Base-by-base conservation (phyloP, 2,888 invertebrate genomes). In the Limnephilus rhombicus region DNA sequence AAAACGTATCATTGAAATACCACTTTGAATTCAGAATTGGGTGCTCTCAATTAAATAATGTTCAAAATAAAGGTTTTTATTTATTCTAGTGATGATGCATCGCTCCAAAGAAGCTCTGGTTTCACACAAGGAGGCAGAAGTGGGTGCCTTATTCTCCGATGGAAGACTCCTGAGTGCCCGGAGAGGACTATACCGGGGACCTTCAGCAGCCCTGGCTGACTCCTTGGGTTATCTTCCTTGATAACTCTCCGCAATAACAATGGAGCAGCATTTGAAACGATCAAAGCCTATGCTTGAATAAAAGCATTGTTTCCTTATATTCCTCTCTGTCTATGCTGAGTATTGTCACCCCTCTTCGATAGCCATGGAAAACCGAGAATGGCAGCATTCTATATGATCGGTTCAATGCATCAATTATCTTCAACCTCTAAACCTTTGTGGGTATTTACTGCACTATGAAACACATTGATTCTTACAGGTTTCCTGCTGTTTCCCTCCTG, bases 111-210 rank as follows among this genome's bases (percentile, higher is more conserved):
- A 93, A 88, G 92, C 92, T 1, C 80, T 93, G 49, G 18, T 93
- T 31, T 85, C 88, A 4, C 93, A 93, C 68, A 98, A 98, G 95
- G 98, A 98, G 3, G 98, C 98, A 0, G 98, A 98, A 95, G 98
- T 98, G 94, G 98, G 98, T 0, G 98, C 98, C 0, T 95, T 98
- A 49, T 98, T 98, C 95, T 98, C 98, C 0, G 98, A 98, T 94
- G 97, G 97, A 85, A 97, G 97, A 80, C 96, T 97, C 0, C 80
- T 93, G 45, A 93, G 93, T 83, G 93, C 93, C 18, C 90, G 91
- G 29, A 87, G 92, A 53, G 93, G 93, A 34, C 90, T 93, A 15
- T 93, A 93, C 85, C 86, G 93, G 18, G 93, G 93, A 83, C 93
- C 93, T 29, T 93, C 93, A 24, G 95, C 95, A 91, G 95, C 95